phyloP scores from a whole-genome alignment of 2,113 vertebrate species.

The Corydoras sp. region DNA sequence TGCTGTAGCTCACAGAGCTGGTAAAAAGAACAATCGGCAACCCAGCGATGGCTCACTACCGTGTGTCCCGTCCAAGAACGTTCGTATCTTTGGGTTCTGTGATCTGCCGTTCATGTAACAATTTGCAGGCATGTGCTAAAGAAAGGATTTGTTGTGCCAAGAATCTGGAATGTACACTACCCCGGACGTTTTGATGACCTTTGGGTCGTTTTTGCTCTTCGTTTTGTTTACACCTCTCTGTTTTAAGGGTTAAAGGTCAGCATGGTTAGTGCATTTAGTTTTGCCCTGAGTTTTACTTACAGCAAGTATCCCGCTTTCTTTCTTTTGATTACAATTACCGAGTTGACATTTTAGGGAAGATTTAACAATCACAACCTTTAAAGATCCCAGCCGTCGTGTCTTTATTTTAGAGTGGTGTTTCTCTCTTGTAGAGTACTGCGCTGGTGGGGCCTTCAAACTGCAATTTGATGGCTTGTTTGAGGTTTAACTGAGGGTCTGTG shows the following conservation, averaged over 20 bases:
- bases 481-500: conserved; percentile 69
- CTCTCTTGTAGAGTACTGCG: conserved; percentile 66
- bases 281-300: neutral
- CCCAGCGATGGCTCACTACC: neutral
- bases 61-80: neutral
- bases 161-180: conserved; percentile 46
- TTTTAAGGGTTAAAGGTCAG: conserved; percentile 22
- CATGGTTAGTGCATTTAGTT: neutral
- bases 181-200: conserved; percentile 42
- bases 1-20: no score
- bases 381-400: neutral
- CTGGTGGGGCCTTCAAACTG: conserved; percentile 77
- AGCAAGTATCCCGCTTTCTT: neutral
- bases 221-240: neutral
- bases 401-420: conserved; percentile 69
- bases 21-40: neutral
- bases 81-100: neutral
- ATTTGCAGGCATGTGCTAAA: no score
- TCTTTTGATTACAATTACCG: neutral
- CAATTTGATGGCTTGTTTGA: conserved; percentile 76
- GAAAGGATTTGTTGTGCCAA: neutral
- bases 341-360: no score
- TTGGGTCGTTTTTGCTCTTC: conserved; percentile 33
- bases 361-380: neutral
- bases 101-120: neutral